Conservation (phyloP, 2,888 invertebrate species). For the Drosophila siamana region DNA sequence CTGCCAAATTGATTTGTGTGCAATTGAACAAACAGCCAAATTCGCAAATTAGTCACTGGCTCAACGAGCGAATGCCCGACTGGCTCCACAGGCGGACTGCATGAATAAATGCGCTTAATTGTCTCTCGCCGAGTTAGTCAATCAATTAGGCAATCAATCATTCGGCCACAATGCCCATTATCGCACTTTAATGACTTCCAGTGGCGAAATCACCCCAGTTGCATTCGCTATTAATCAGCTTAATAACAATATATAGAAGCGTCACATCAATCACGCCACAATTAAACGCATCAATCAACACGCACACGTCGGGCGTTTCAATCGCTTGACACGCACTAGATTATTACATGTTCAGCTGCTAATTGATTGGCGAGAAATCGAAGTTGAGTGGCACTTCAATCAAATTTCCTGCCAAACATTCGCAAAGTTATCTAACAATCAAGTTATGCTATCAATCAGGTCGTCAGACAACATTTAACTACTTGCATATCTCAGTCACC, state of each 20-base stretch:
- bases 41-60: conserved; percentile 31
- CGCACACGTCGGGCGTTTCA: too few relatives aligned
- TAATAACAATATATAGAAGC: background rate
- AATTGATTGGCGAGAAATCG: too few relatives aligned
- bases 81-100: background rate
- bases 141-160: conserved; percentile 13
- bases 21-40: conserved; percentile 43
- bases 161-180: background rate
- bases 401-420: too few relatives aligned
- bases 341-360: too few relatives aligned
- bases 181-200: background rate
- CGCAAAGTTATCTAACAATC: too few relatives aligned
- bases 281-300: background rate
- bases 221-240: background rate
- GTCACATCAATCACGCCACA: background rate
- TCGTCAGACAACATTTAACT: too few relatives aligned
- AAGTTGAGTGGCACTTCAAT: too few relatives aligned
- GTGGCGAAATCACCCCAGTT: background rate
- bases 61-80: background rate
- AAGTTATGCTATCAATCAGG: too few relatives aligned
- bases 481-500: too few relatives aligned
- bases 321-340: background rate
- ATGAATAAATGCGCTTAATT: conserved; percentile 19
- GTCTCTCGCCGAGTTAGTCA: conserved; percentile 15
- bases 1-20: conserved; percentile 51